phyloP scores from a whole-genome alignment of 2,888 invertebrate genomes.

The Patella ulyssiponensis region DNA sequence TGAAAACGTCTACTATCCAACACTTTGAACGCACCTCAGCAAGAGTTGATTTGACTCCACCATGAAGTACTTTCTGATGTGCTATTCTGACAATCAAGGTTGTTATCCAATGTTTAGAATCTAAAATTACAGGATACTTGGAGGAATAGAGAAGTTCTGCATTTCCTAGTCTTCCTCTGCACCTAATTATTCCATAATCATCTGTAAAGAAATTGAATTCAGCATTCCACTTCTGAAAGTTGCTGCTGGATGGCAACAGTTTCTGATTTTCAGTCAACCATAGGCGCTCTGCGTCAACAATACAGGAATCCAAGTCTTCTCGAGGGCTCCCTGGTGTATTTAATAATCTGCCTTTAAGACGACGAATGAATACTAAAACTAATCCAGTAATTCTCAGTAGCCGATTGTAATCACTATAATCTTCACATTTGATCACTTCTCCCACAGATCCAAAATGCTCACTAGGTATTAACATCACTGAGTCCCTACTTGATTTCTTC shows the following conservation, averaged over 20 bases:
- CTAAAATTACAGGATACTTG: too few relatives aligned
- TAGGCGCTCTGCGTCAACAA: too few relatives aligned
- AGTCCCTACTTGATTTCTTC: not conserved
- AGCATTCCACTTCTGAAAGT: too few relatives aligned
- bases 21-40: too few relatives aligned
- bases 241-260: too few relatives aligned
- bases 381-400: constrained; percentile 2
- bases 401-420: not conserved
- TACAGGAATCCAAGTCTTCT: too few relatives aligned
- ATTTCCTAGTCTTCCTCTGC: too few relatives aligned
- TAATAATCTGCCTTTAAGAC: not conserved
- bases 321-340: not conserved
- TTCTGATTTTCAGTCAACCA: too few relatives aligned
- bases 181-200: too few relatives aligned
- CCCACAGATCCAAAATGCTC: not conserved
- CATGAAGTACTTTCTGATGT: not conserved
- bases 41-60: not conserved
- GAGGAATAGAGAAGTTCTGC: not conserved
- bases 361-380: not conserved
- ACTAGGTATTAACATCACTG: not conserved
- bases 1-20: too few relatives aligned
- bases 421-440: not conserved
- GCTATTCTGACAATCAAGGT: not conserved
- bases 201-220: too few relatives aligned
- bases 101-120: not conserved